These are phyloP conservation scores for Habroteleia sp. DNA, from an alignment of 2,888 invertebrate genomes.

Conservation along the genomic window DNA sequence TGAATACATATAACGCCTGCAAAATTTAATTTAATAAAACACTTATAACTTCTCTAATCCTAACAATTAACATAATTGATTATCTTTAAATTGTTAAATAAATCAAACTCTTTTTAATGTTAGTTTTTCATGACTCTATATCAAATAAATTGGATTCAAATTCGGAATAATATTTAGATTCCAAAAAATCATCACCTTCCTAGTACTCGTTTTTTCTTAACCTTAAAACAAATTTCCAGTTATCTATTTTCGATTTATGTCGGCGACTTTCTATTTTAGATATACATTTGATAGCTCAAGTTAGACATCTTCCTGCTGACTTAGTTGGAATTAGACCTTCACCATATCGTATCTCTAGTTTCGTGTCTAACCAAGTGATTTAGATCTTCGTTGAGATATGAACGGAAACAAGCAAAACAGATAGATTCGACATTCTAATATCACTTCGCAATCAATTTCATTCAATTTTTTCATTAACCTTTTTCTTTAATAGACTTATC, in stretches of 20 bases:
- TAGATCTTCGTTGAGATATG: slow-evolving; percentile 43
- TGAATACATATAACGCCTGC: too few relatives aligned
- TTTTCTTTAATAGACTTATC: slow-evolving; percentile 40
- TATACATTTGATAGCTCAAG: slow-evolving; percentile 33
- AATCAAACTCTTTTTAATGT: too few relatives aligned
- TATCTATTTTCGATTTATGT: slow-evolving; percentile 23
- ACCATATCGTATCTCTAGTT: slow-evolving; percentile 23
- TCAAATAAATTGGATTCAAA: too few relatives aligned
- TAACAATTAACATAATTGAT: too few relatives aligned
- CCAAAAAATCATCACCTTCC: slow-evolving; percentile 12
- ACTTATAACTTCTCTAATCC: too few relatives aligned
- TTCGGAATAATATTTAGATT: too few relatives aligned
- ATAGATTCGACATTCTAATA: slow-evolving; percentile 22
- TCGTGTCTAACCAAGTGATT: slow-evolving; percentile 47
- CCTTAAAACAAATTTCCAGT: slow-evolving; percentile 28
- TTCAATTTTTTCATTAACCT: slow-evolving; percentile 25
- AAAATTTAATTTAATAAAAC: too few relatives aligned
- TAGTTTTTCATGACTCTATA: too few relatives aligned
- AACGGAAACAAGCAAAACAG: slow-evolving; percentile 22
- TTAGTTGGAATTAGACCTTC: slow-evolving; percentile 48
- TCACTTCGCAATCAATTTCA: slow-evolving; percentile 36
- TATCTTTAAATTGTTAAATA: too few relatives aligned
- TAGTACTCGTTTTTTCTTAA: slow-evolving; percentile 9
- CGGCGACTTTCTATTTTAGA: slow-evolving; percentile 12
- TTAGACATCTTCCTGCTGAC: slow-evolving; percentile 39